Conservation (phyloP, 2,888 invertebrate genomes). For the Rhingia rostrata region DNA sequence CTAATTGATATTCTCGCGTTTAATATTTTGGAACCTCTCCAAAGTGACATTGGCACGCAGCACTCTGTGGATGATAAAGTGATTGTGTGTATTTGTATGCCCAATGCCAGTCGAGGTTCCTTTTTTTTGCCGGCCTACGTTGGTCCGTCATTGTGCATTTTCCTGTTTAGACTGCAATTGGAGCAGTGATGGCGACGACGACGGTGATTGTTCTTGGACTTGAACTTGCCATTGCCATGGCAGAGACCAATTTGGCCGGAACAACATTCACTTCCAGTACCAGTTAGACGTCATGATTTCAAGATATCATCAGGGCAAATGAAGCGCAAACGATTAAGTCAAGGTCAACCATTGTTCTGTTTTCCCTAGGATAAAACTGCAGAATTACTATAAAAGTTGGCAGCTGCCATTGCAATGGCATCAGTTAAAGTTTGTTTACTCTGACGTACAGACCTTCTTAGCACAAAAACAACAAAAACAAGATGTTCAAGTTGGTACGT, state of each 20-base stretch:
- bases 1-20: slow-evolving; percentile 62
- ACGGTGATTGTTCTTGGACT: slow-evolving; percentile 61
- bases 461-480: slow-evolving; percentile 32
- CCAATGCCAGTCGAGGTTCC: slow-evolving; percentile 42
- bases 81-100: slow-evolving; percentile 31
- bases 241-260: slow-evolving; percentile 47
- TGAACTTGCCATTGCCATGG: slow-evolving; percentile 57
- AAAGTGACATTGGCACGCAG: slow-evolving; percentile 55
- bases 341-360: slow-evolving; percentile 37
- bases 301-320: slow-evolving; percentile 8
- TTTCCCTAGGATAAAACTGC: slow-evolving; percentile 11
- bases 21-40: slow-evolving; percentile 58
- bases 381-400: slow-evolving; percentile 59
- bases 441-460: slow-evolving; percentile 68
- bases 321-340: slow-evolving; percentile 33
- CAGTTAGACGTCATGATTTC: slow-evolving; percentile 6
- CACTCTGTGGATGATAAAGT: slow-evolving; percentile 25
- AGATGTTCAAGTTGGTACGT: slow-evolving; percentile 66
- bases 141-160: background rate
- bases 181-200: slow-evolving; percentile 16
- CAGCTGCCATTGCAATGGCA: background rate
- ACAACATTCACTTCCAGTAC: slow-evolving; percentile 65
- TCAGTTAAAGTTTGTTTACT: slow-evolving; percentile 68
- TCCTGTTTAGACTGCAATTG: slow-evolving; percentile 38
- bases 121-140: background rate